Evolutionary conservation across 2,113 vertebrate genomes (phyloP).

Genomic region (Paradoxurus hermaphroditus): DNA sequence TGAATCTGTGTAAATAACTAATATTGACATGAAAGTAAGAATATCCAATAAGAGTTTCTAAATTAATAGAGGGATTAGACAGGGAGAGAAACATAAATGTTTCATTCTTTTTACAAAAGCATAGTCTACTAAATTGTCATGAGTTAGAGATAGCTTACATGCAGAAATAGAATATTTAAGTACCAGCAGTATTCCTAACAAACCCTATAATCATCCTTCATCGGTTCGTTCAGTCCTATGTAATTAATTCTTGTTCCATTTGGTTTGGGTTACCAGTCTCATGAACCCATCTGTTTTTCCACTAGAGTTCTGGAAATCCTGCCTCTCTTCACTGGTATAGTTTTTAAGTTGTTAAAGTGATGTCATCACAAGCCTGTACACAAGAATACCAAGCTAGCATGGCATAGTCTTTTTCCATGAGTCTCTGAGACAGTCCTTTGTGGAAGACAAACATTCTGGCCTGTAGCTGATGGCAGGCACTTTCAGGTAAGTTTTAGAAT

Average conservation of each 20-base stretch:
- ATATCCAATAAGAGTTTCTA: not conserved
- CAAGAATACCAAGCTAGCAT: not conserved
- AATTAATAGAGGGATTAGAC: not conserved
- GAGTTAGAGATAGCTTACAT: not conserved
- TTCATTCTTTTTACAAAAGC: not conserved
- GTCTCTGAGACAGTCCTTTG: not conserved
- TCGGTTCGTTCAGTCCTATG: not conserved
- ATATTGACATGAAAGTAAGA: conserved; percentile 2
- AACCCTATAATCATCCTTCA: not conserved
- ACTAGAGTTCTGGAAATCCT: not conserved
- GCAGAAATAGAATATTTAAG: not conserved
- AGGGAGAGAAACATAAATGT: not conserved
- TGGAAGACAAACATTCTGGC: not conserved
- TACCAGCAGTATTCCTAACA: not conserved
- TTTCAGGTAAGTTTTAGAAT: not conserved
- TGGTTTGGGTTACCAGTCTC: not conserved
- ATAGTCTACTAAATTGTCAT: not conserved
- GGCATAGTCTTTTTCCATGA: not conserved
- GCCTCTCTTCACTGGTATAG: not conserved
- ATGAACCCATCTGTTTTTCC: not conserved
- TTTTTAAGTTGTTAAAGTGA: not conserved
- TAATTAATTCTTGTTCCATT: not conserved
- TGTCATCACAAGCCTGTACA: not conserved
- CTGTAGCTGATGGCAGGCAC: not conserved
- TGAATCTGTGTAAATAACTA: conserved; percentile 3